These are phyloP conservation scores for Dissostichus mawsoni DNA, from an alignment of 2,113 vertebrate species.

Conservation along the genomic window DNA sequence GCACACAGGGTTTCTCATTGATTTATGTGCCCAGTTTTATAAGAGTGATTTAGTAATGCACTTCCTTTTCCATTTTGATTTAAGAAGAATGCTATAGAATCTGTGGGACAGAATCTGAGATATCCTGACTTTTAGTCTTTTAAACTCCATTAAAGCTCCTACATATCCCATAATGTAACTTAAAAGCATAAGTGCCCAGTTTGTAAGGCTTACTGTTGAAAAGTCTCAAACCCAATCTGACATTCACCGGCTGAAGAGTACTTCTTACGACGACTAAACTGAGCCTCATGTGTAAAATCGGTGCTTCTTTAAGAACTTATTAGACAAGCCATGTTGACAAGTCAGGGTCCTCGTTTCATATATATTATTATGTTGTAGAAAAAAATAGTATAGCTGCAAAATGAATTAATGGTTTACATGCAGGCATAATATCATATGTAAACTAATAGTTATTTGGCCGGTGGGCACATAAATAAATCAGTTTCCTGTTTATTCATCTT, in stretches of 20 bases:
- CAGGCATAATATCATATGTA: conserved; percentile 12
- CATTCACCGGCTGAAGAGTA: not conserved
- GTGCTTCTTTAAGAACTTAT: conserved; percentile 7
- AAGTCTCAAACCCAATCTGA: not conserved
- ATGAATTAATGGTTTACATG: not conserved
- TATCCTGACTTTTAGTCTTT: not conserved
- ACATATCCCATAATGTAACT: conserved; percentile 17
- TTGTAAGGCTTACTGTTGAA: not conserved
- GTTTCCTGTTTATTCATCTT: conserved; percentile 19
- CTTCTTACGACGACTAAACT: not conserved
- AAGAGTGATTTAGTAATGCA: not conserved
- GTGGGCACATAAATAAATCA: conserved; percentile 41
- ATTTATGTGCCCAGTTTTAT: conserved; percentile 25
- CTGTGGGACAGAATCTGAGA: not conserved
- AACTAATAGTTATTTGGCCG: conserved; percentile 18
- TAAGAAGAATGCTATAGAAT: not conserved
- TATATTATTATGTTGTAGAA: conserved; percentile 6
- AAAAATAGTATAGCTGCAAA: conserved; percentile 25
- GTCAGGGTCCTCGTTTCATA: conserved; percentile 20
- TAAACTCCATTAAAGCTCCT: not conserved
- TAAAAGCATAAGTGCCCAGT: not conserved
- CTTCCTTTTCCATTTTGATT: not conserved
- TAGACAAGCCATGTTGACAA: not conserved
- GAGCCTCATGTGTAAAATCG: not conserved
- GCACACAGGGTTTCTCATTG: conserved; percentile 32